These are phyloP conservation scores for Octomys mimax DNA, from an alignment of 2,797 vertebrate genomes.

Conservation along the genomic window DNA sequence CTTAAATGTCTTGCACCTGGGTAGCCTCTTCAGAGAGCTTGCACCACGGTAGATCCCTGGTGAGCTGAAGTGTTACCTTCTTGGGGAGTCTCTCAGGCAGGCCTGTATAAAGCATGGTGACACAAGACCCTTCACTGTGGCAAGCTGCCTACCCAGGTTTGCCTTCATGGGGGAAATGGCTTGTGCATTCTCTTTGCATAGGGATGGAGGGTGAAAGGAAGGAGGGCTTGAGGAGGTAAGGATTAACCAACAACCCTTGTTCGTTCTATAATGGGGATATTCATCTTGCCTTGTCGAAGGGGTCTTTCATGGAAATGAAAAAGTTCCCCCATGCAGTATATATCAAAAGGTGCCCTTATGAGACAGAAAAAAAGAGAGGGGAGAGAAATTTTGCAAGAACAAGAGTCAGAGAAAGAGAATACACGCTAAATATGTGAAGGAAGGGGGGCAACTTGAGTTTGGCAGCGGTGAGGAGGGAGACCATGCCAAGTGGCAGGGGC, in stretches of 20 bases:
- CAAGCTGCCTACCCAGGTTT: not conserved
- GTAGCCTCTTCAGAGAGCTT: not conserved
- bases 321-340: not conserved
- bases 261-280: slow-evolving; percentile 72
- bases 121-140: not conserved
- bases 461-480: slow-evolving; percentile 39
- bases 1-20: not conserved
- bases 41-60: not conserved
- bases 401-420: slow-evolving; percentile 25
- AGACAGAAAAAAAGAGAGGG: slow-evolving; percentile 55
- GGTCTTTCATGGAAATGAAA: slow-evolving; percentile 69
- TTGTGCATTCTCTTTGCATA: slow-evolving; percentile 35
- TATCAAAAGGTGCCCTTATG: slow-evolving; percentile 60
- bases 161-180: not conserved
- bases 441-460: slow-evolving; percentile 36
- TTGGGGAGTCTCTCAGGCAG: not conserved
- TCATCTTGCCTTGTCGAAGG: slow-evolving; percentile 58
- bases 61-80: not conserved
- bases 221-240: not conserved
- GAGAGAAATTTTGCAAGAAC: slow-evolving; percentile 43
- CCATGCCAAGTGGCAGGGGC: slow-evolving; percentile 38
- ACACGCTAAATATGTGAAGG: not conserved
- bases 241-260: slow-evolving; percentile 44
- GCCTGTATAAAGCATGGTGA: not conserved
- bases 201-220: not conserved